Evolutionary conservation across 2,888 invertebrate species (phyloP).

Genomic region (Heliconius sara): DNA sequence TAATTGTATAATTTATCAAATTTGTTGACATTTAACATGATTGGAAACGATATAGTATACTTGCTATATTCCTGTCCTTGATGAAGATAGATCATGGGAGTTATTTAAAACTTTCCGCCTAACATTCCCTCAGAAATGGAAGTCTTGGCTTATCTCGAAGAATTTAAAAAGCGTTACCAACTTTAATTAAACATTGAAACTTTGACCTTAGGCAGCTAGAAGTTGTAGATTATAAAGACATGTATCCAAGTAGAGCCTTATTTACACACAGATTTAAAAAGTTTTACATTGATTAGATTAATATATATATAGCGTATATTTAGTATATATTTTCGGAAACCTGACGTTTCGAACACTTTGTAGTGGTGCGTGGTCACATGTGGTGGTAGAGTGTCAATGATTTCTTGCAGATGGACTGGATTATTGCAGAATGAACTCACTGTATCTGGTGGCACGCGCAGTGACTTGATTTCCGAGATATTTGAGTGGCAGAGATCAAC

Average conservation of each 20-base stretch:
- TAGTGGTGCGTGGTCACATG: too few species aligned
- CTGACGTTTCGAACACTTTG: not conserved
- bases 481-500: not conserved
- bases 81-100: constrained; percentile 34
- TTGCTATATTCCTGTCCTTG: constrained; percentile 17
- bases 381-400: too few species aligned
- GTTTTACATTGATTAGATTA: not conserved
- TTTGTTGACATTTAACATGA: not conserved
- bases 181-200: constrained; percentile 49
- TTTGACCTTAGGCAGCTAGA: constrained; percentile 38
- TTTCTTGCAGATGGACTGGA: too few species aligned
- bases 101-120: constrained; percentile 40
- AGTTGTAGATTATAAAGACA: constrained; percentile 22
- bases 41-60: not conserved
- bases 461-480: too few species aligned
- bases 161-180: constrained; percentile 48
- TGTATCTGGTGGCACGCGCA: too few species aligned
- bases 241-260: constrained; percentile 6
- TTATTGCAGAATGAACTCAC: too few species aligned
- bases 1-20: not conserved
- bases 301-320: too few species aligned
- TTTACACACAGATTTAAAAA: not conserved
- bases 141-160: constrained; percentile 42
- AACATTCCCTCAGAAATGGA: constrained; percentile 38
- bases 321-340: too few species aligned